These are phyloP conservation scores for Aleiodes sp. DNA, from an alignment of 1,140 invertebrate species.

Conservation along the genomic window DNA sequence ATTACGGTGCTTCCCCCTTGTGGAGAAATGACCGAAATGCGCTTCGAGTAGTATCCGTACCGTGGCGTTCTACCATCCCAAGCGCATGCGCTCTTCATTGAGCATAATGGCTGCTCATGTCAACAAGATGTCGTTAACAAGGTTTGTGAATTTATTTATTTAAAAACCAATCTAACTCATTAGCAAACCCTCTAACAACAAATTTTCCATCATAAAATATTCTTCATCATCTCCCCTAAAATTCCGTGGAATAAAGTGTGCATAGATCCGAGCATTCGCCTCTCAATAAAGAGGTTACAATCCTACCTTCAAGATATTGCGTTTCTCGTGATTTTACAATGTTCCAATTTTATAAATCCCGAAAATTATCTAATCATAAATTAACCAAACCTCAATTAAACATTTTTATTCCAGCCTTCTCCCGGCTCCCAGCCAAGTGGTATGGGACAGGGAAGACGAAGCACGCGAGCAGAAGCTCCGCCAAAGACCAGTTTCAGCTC, in stretches of 20 bases:
- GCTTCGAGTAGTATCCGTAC: too few relatives aligned
- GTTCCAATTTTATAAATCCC: background rate
- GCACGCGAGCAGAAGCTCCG: conserved; percentile 70
- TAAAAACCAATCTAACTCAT: background rate
- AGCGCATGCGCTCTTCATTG: too few relatives aligned
- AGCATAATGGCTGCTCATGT: background rate
- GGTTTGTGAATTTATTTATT: conserved; percentile 17
- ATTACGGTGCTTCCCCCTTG: too few relatives aligned
- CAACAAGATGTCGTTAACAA: conserved; percentile 38
- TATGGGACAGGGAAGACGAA: conserved; percentile 91
- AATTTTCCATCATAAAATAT: background rate
- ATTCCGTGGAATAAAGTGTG: background rate
- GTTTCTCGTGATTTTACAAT: background rate
- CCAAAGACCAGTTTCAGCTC: conserved; percentile 72
- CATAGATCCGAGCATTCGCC: background rate
- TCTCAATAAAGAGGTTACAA: background rate
- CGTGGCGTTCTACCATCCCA: too few relatives aligned
- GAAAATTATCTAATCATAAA: background rate
- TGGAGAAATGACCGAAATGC: too few relatives aligned
- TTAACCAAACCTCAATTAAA: background rate
- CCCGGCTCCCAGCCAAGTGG: conserved; percentile 83
- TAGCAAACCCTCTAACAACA: background rate
- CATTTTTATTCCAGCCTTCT: conserved; percentile 72
- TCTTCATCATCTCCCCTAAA: background rate
- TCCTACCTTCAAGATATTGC: background rate